These are phyloP conservation scores for Drosophila emarginata DNA, from an alignment of 2,888 invertebrate genomes.

Conservation along the genomic window DNA sequence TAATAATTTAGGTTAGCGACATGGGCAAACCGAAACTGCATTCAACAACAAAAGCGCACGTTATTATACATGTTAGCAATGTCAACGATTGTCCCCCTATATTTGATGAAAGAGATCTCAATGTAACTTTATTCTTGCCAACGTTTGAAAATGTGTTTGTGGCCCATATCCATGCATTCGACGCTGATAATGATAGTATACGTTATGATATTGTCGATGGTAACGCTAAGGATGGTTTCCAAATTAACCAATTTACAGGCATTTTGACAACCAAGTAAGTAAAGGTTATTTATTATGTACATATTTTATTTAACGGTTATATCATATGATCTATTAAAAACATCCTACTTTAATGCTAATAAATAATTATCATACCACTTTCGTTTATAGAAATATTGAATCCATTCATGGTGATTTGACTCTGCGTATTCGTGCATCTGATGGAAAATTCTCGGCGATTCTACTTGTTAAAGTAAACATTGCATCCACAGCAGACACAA, in stretches of 20 bases:
- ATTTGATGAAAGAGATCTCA: conserved; percentile 88
- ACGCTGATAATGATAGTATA: conserved; percentile 88
- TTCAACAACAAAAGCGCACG: conserved; percentile 90
- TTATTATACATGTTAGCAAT: conserved; percentile 90
- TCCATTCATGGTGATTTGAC: conserved; percentile 86
- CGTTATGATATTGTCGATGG: conserved; percentile 93
- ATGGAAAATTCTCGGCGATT: conserved; percentile 91
- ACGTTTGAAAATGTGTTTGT: conserved; percentile 91
- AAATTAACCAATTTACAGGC: conserved; percentile 87
- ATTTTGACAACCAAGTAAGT: conserved; percentile 85
- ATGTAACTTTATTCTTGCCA: conserved; percentile 90
- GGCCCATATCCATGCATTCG: conserved; percentile 87
- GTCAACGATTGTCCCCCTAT: conserved; percentile 95
- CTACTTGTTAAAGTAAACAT: conserved; percentile 88
- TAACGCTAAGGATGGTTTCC: conserved; percentile 89
- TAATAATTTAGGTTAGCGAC: conserved; percentile 86
- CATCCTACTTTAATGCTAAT: background rate
- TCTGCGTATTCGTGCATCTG: conserved; percentile 92
- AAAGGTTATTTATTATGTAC: no score
- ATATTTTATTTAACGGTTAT: no score
- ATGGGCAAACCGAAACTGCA: conserved; percentile 91
- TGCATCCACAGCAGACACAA: conserved; percentile 88
- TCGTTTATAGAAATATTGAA: conserved; percentile 82
- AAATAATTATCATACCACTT: conserved; percentile 23
- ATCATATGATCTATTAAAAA: background rate